These are phyloP conservation scores for Formica exsecta DNA, from an alignment of 1,140 invertebrate genomes.

Conservation along the genomic window DNA sequence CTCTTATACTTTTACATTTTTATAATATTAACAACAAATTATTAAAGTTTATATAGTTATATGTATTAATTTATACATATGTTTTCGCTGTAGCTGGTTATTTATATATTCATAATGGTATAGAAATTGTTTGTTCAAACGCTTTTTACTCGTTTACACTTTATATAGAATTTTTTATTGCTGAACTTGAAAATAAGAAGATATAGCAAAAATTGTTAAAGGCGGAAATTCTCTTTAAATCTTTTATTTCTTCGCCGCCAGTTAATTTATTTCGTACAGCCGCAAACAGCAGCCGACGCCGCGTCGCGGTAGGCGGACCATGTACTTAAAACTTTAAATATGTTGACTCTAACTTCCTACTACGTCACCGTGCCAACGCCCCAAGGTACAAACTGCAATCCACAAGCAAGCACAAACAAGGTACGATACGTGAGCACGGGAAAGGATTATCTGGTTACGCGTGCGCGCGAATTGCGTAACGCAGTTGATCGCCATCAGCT, in stretches of 20 bases:
- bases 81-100: background rate
- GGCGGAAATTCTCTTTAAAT: background rate
- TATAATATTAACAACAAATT: background rate
- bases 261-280: slow-evolving; percentile 48
- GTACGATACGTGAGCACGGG: slow-evolving; percentile 1
- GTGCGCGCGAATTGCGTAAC: slow-evolving; percentile 65
- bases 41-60: background rate
- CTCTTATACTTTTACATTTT: background rate
- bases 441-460: slow-evolving; percentile 65
- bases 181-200: background rate
- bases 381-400: slow-evolving; percentile 50
- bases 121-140: background rate
- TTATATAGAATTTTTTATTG: background rate
- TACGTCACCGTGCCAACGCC: slow-evolving; percentile 19
- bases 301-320: slow-evolving; percentile 16
- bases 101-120: background rate
- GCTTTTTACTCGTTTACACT: background rate
- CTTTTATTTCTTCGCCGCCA: background rate
- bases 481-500: slow-evolving; percentile 63
- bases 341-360: slow-evolving; percentile 63
- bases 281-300: slow-evolving; percentile 4
- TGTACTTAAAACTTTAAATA: slow-evolving; percentile 69
- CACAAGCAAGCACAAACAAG: slow-evolving; percentile 55
- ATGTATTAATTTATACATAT: background rate
- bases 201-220: background rate